These are phyloP conservation scores for Sinocyclocheilus maitianheensis DNA, from an alignment of 2,113 vertebrate species.

Conservation along the genomic window DNA sequence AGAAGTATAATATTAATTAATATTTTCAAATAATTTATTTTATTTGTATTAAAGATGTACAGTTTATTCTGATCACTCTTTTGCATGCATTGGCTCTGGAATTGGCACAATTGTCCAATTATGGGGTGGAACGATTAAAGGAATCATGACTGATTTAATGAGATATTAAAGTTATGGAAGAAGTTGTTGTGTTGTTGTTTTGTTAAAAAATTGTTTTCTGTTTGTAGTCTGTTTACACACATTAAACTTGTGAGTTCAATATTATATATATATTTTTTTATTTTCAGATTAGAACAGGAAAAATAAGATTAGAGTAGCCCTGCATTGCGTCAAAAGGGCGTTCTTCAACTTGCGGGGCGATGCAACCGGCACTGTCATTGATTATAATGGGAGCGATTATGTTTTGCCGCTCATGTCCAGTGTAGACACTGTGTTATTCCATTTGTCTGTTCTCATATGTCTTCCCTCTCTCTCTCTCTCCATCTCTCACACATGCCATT, in stretches of 20 bases:
- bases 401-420: not conserved
- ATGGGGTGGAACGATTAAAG: not conserved
- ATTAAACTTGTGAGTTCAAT: not conserved
- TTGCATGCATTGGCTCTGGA: not conserved
- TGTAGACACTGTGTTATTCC: slow-evolving; percentile 36
- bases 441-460: slow-evolving; percentile 41
- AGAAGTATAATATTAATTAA: not conserved
- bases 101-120: not conserved
- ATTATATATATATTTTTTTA: not conserved
- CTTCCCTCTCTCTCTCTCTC: not conserved
- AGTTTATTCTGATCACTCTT: not conserved
- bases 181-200: not conserved
- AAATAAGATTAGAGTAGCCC: not conserved
- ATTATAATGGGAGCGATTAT: slow-evolving; percentile 8
- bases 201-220: no score
- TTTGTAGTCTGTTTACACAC: not conserved
- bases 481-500: slow-evolving; percentile 24
- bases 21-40: not conserved
- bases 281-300: not conserved
- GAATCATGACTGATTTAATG: not conserved
- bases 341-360: not conserved
- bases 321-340: not conserved
- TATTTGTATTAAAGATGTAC: not conserved
- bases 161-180: not conserved
- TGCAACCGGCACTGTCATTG: not conserved